Percentiles rank a stretch among this genome's conserved stretches.
Evolutionary conservation across 2,113 vertebrate genomes (phyloP).

Genomic region (Psammodynastes pulverulentus): DNA sequence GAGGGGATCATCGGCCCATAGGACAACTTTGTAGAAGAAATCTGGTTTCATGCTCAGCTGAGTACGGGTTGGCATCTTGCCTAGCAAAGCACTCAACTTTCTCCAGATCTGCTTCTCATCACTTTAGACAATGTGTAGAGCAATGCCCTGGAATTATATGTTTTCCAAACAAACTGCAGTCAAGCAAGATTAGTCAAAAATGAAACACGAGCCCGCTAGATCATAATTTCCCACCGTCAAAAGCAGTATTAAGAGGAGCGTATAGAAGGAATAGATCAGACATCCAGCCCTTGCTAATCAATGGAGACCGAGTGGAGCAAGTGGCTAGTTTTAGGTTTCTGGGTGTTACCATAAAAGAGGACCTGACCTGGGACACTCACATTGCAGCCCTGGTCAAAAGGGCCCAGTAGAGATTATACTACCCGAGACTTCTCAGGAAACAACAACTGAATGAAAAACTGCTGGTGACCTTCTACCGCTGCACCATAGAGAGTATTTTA

Average conservation of each 20-base stretch:
- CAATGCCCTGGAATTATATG: neutral
- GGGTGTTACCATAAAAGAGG: no score
- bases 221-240: neutral
- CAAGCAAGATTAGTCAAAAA: neutral
- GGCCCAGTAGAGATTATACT: no score
- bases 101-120: neutral
- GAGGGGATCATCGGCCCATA: neutral
- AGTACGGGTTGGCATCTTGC: neutral
- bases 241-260: neutral
- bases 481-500: no score
- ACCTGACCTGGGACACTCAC: no score
- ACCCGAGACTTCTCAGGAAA: no score
- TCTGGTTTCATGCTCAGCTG: neutral
- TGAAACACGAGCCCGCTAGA: neutral
- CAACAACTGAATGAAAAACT: no score
- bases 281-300: no score
- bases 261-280: no score
- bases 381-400: no score
- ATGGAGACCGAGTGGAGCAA: no score
- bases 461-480: no score
- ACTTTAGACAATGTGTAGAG: neutral
- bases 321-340: no score
- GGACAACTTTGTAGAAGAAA: neutral
- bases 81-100: neutral
- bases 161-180: neutral